Conservation (phyloP, 2,888 invertebrate species). For the Heliconius aoede region DNA sequence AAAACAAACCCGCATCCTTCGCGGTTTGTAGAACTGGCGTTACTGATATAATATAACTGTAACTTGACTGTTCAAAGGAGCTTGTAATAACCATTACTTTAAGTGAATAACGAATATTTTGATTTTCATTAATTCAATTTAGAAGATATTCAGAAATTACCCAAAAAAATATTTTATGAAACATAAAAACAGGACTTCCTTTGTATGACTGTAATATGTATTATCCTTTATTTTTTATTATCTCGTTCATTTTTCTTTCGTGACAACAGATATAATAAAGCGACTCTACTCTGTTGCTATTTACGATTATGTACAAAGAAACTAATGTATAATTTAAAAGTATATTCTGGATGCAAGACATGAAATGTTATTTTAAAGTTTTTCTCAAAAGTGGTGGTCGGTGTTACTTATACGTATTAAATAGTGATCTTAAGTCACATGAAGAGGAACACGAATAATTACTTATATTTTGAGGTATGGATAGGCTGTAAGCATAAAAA, state of each 20-base stretch:
- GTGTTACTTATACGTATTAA: neutral
- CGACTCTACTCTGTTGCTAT: slow-evolving; percentile 33
- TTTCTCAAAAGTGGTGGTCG: neutral
- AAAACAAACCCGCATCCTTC: too few relatives aligned
- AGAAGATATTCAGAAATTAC: neutral
- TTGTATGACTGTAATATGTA: slow-evolving; percentile 8
- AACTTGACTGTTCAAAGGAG: too few relatives aligned
- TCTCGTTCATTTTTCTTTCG: slow-evolving; percentile 39
- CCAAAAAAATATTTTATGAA: neutral
- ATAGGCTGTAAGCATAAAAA: too few relatives aligned
- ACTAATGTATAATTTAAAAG: slow-evolving; percentile 15
- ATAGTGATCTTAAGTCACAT: neutral
- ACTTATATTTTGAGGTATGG: neutral
- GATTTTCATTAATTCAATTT: too few relatives aligned
- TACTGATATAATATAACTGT: too few relatives aligned
- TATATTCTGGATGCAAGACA: slow-evolving; percentile 1
- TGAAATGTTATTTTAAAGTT: neutral
- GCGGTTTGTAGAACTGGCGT: too few relatives aligned
- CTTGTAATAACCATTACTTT: too few relatives aligned
- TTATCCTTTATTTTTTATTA: slow-evolving; percentile 37
- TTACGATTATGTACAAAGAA: slow-evolving; percentile 33
- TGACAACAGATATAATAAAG: slow-evolving; percentile 42
- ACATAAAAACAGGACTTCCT: slow-evolving; percentile 1
- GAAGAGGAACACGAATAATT: neutral
- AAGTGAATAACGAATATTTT: too few relatives aligned